These are phyloP conservation scores for Actias luna DNA, from an alignment of 2,888 invertebrate genomes.

Conservation along the genomic window DNA sequence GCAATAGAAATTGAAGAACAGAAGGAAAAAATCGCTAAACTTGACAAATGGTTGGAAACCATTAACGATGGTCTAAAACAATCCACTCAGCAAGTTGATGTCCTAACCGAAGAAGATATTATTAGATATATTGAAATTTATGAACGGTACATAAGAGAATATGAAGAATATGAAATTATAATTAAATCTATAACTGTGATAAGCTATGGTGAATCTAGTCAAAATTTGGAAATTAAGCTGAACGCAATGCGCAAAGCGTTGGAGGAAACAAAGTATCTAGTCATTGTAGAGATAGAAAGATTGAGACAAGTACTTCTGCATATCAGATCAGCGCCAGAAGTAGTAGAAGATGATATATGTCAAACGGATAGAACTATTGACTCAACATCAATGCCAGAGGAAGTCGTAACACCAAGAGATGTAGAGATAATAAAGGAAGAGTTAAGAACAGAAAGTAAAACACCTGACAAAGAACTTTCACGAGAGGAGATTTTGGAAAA, in stretches of 20 bases:
- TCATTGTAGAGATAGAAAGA: conserved; percentile 82
- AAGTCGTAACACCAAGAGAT: conserved; percentile 76
- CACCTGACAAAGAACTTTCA: conserved; percentile 26
- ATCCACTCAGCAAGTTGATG: conserved; percentile 60
- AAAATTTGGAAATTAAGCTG: conserved; percentile 80
- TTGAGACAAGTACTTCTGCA: conserved; percentile 73
- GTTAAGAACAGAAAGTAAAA: conserved; percentile 23
- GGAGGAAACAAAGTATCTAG: conserved; percentile 83
- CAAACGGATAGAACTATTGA: conserved; percentile 84
- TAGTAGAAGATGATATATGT: conserved; percentile 72
- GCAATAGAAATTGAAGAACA: conserved; percentile 65
- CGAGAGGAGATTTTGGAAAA: conserved; percentile 27
- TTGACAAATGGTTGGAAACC: conserved; percentile 75
- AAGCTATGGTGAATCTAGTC: conserved; percentile 75
- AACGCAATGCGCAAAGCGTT: conserved; percentile 80
- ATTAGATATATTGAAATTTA: conserved; percentile 73
- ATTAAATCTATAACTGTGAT: conserved; percentile 70
- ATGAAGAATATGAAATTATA: conserved; percentile 72
- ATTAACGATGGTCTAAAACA: conserved; percentile 77
- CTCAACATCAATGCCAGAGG: conserved; percentile 87
- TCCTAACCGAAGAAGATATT: conserved; percentile 65
- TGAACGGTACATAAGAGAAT: conserved; percentile 70
- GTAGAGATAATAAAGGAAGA: conserved; percentile 39
- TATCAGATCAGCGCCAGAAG: conserved; percentile 58
- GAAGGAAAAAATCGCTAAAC: conserved; percentile 62